Conservation (phyloP, 1,140 invertebrate species). For the Agrilus planipennis region DNA sequence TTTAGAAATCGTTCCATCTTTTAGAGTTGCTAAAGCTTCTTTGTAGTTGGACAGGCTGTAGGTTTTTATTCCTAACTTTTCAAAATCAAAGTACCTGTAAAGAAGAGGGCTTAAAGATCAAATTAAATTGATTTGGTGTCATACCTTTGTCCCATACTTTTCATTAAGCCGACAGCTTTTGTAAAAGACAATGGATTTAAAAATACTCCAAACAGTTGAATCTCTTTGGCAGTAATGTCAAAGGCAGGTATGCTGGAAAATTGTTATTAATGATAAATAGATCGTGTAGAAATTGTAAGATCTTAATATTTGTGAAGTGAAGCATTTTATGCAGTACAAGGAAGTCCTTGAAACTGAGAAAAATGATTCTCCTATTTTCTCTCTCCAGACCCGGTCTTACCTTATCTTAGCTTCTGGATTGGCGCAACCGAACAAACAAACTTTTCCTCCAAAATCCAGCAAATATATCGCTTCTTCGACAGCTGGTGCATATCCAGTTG, state of each 20-base stretch:
- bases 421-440: constrained; percentile 46
- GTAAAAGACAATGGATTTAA: constrained; percentile 55
- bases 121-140: neutral
- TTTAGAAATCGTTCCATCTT: constrained; percentile 48
- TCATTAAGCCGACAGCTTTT: constrained; percentile 46
- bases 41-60: constrained; percentile 46
- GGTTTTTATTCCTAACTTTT: constrained; percentile 50
- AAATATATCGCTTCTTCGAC: constrained; percentile 39
- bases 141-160: constrained; percentile 44
- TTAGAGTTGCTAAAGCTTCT: constrained; percentile 43
- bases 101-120: constrained; percentile 1
- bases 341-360: neutral
- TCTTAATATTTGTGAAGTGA: too few species aligned
- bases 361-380: neutral
- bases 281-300: too few species aligned
- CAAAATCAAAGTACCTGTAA: constrained; percentile 43
- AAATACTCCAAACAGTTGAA: constrained; percentile 49
- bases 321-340: neutral
- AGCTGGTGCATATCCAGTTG: constrained; percentile 47
- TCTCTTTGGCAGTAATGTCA: constrained; percentile 49
- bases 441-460: constrained; percentile 37
- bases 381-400: constrained; percentile 14
- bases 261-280: constrained; percentile 7
- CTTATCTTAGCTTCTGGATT: constrained; percentile 35
- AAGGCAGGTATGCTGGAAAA: constrained; percentile 45